Percentiles rank a stretch among this genome's conserved stretches.
Conservation (phyloP, 2,888 invertebrate genomes). For the Chrysina gloriosa region DNA sequence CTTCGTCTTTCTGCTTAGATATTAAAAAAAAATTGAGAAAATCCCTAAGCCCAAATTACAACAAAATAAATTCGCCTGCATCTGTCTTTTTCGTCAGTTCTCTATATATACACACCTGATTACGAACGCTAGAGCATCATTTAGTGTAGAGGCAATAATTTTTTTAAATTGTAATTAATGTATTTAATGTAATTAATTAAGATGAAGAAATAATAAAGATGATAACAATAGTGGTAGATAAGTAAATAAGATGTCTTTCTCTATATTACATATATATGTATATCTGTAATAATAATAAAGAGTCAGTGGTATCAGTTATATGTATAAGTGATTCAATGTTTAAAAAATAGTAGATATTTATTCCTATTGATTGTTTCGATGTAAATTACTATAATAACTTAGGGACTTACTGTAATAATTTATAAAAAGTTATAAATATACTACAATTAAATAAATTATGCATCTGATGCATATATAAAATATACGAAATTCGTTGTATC, state of each 20-base stretch:
- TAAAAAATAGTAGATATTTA: too few relatives aligned
- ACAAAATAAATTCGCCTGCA: background rate
- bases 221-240: background rate
- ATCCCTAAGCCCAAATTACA: background rate
- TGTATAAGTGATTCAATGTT: too few relatives aligned
- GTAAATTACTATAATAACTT: too few relatives aligned
- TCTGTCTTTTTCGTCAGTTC: constrained; percentile 13
- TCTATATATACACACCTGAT: too few relatives aligned
- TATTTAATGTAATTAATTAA: background rate
- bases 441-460: background rate
- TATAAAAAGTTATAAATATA: background rate
- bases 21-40: background rate
- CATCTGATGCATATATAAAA: background rate
- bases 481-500: background rate
- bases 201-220: background rate
- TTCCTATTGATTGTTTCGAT: too few relatives aligned
- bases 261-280: background rate
- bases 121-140: constrained; percentile 33
- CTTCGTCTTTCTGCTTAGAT: too few relatives aligned
- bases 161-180: background rate
- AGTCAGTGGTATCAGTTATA: too few relatives aligned
- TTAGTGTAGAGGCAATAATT: constrained; percentile 52
- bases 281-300: too few relatives aligned
- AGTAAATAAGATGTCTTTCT: background rate
- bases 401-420: background rate